phyloP scores from a whole-genome alignment of 2,113 vertebrate genomes.

The Psittacula cyanocephala region DNA sequence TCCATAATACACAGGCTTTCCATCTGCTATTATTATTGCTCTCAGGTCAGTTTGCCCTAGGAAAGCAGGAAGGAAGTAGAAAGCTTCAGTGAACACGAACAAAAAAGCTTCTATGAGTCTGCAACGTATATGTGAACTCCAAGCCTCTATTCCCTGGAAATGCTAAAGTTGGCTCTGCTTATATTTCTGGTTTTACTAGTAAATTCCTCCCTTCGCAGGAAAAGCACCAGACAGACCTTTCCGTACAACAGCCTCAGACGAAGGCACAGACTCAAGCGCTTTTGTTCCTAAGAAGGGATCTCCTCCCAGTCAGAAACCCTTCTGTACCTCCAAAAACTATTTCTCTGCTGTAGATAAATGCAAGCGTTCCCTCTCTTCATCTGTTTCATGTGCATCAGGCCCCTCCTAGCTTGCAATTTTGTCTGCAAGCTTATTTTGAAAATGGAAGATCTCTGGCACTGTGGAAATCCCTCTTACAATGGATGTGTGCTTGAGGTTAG shows the following conservation, averaged over 20 bases:
- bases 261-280: not conserved
- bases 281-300: not conserved
- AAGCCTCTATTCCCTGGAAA: not conserved
- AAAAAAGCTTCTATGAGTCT: constrained; percentile 44
- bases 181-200: not conserved
- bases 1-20: not conserved
- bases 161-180: not conserved
- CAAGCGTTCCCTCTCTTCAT: not conserved
- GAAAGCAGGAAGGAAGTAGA: constrained; percentile 49
- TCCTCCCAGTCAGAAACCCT: not conserved
- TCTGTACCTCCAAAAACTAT: not conserved
- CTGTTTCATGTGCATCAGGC: not conserved
- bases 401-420: not conserved
- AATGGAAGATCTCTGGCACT: not conserved
- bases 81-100: constrained; percentile 28
- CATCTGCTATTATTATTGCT: constrained; percentile 31
- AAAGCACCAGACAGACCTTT: constrained; percentile 3
- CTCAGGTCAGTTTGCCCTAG: constrained; percentile 23
- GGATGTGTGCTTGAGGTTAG: not conserved
- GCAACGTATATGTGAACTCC: not conserved
- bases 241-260: not conserved
- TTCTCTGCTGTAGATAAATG: not conserved
- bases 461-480: not conserved
- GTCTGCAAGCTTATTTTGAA: not conserved
- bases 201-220: not conserved